A percentile compares a stretch with the other conserved stretches of the same genome.
Evolutionary conservation across 2,113 vertebrate species (phyloP).

Genomic region (Osmerus eperlanus): DNA sequence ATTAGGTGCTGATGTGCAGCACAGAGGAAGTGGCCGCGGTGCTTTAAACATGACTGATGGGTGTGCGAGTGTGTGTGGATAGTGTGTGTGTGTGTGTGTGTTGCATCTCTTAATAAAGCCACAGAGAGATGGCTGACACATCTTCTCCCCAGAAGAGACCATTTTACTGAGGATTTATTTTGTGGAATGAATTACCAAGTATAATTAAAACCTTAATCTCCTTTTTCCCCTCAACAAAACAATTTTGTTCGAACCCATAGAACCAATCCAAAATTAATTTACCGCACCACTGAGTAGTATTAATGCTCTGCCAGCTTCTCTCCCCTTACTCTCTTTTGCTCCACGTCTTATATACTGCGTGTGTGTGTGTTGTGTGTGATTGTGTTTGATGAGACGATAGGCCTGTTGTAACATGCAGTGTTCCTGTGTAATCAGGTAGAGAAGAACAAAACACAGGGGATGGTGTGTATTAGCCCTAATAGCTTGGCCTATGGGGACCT

Average conservation of each 20-base stretch:
- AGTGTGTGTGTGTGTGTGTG: neutral
- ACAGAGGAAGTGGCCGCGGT: conserved; percentile 24
- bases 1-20: conserved; percentile 34
- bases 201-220: conserved; percentile 77
- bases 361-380: conserved; percentile 17
- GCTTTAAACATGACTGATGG: conserved; percentile 45
- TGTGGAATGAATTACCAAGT: conserved; percentile 72
- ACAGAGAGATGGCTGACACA: conserved; percentile 46
- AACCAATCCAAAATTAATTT: conserved; percentile 79
- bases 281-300: conserved; percentile 74
- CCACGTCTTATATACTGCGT: conserved; percentile 41
- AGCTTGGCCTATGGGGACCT: conserved; percentile 45
- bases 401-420: conserved; percentile 60
- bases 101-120: conserved; percentile 53
- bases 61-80: neutral
- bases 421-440: conserved; percentile 62
- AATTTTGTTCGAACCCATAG: conserved; percentile 73
- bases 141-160: conserved; percentile 59
- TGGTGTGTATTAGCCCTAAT: conserved; percentile 48
- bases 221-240: conserved; percentile 74
- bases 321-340: conserved; percentile 17
- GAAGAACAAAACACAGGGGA: conserved; percentile 41
- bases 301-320: conserved; percentile 64
- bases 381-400: conserved; percentile 54
- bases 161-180: conserved; percentile 71